A percentile compares a stretch with the other conserved stretches of the same genome.
phyloP scores from a whole-genome alignment of 2,888 invertebrate genomes.

The Philereme vetulata region DNA sequence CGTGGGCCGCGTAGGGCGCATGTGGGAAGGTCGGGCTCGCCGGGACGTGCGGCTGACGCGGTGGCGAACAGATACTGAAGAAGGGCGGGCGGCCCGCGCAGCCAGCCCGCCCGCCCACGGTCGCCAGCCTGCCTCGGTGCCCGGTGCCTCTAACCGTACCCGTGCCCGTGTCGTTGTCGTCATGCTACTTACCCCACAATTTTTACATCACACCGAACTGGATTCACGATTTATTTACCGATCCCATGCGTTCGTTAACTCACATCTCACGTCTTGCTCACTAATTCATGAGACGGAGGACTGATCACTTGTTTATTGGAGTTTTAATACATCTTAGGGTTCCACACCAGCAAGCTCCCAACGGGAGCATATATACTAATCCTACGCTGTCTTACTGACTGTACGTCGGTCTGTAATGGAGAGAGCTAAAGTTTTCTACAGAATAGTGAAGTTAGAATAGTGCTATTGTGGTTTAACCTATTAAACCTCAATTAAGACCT shows the following conservation, averaged over 20 bases:
- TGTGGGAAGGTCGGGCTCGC: slow-evolving; percentile 44
- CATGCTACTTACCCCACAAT: slow-evolving; percentile 69
- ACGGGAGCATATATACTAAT: no score
- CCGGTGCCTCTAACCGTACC: slow-evolving; percentile 57
- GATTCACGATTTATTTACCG: slow-evolving; percentile 41
- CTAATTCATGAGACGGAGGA: background rate
- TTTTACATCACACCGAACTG: slow-evolving; percentile 64
- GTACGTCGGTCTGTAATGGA: no score
- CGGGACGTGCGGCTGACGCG: slow-evolving; percentile 72
- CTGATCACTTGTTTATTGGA: no score
- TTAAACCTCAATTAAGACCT: no score
- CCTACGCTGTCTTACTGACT: no score
- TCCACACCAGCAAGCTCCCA: no score
- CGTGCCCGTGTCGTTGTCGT: slow-evolving; percentile 61
- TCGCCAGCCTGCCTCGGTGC: slow-evolving; percentile 48
- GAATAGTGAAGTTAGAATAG: no score
- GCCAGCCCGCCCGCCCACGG: slow-evolving; percentile 66
- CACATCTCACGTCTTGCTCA: background rate
- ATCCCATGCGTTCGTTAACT: slow-evolving; percentile 29
- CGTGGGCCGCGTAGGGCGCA: slow-evolving; percentile 30
- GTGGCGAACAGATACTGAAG: slow-evolving; percentile 70
- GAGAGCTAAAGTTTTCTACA: no score
- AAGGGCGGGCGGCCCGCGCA: slow-evolving; percentile 49
- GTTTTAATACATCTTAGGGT: no score
- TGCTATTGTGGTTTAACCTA: no score